Conservation (phyloP, 2,888 invertebrate genomes). For the Drosophila dives region DNA sequence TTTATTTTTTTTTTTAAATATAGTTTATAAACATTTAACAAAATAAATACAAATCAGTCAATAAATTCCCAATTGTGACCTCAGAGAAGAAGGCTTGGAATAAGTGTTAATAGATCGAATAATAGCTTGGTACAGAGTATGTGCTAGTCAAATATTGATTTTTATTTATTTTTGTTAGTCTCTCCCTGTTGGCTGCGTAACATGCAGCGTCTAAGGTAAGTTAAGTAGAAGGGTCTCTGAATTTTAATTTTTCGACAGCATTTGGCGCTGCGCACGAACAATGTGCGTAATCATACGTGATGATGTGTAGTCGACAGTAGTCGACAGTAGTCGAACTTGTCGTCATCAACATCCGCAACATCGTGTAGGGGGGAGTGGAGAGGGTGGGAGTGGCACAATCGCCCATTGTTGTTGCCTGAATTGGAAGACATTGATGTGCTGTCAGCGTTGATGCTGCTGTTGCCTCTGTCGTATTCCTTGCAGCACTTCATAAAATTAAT, state of each 20-base stretch:
- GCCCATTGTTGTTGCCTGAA: slow-evolving; percentile 67
- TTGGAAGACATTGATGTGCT: slow-evolving; percentile 74
- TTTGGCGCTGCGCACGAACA: slow-evolving; percentile 78
- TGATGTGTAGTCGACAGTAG: slow-evolving; percentile 66
- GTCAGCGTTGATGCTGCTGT: slow-evolving; percentile 33
- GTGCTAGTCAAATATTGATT: neutral
- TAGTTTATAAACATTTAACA: neutral
- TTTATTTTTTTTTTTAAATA: neutral
- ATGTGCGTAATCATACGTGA: slow-evolving; percentile 84
- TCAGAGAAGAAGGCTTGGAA: neutral
- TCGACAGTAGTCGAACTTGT: slow-evolving; percentile 43
- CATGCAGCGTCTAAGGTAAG: slow-evolving; percentile 61
- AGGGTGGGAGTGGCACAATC: slow-evolving; percentile 34
- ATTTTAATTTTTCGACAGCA: slow-evolving; percentile 82
- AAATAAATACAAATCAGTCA: neutral
- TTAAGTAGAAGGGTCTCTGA: slow-evolving; percentile 79
- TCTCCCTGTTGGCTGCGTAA: slow-evolving; percentile 19
- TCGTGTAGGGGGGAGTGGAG: slow-evolving; percentile 15
- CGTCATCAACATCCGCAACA: slow-evolving; percentile 43
- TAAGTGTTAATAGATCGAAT: neutral
- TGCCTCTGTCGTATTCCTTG: slow-evolving; percentile 39
- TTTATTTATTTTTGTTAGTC: neutral
- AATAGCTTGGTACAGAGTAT: neutral
- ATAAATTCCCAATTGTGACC: neutral
- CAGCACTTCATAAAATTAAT: slow-evolving; percentile 83